phyloP scores from a whole-genome alignment of 2,888 invertebrate species.

The Rhyacophila evoluta region DNA sequence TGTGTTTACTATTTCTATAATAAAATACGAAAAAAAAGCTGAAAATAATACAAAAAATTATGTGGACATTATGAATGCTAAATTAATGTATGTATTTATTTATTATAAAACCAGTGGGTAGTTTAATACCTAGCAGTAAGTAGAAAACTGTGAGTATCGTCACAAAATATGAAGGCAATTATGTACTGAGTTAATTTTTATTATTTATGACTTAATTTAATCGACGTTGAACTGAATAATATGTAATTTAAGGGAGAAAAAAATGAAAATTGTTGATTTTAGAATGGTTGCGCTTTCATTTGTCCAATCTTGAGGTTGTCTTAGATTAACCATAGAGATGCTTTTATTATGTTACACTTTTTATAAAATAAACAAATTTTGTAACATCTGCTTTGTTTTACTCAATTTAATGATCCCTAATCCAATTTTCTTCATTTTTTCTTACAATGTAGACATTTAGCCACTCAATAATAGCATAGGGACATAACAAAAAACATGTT shows the following conservation, averaged over 20 bases:
- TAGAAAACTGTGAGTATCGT: neutral
- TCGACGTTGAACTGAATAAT: conserved; percentile 25
- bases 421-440: too few relatives aligned
- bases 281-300: conserved; percentile 5
- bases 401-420: too few relatives aligned
- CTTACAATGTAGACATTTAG: too few relatives aligned
- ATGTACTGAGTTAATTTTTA: conserved; percentile 16
- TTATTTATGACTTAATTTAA: conserved; percentile 11
- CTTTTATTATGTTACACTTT: conserved; percentile 34
- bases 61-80: neutral
- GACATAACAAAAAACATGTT: too few relatives aligned
- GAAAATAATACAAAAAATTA: neutral
- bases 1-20: neutral
- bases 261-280: conserved; percentile 11
- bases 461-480: too few relatives aligned
- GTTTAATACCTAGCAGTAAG: neutral
- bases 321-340: conserved; percentile 40
- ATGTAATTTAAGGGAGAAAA: neutral
- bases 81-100: conserved; percentile 1
- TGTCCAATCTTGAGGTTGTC: conserved; percentile 30
- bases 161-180: conserved; percentile 11
- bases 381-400: conserved; percentile 6
- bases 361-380: conserved; percentile 33
- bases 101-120: neutral
- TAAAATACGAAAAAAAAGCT: neutral